Conservation (phyloP, 2,888 invertebrate genomes). For the Flabesymbios commensalis region DNA sequence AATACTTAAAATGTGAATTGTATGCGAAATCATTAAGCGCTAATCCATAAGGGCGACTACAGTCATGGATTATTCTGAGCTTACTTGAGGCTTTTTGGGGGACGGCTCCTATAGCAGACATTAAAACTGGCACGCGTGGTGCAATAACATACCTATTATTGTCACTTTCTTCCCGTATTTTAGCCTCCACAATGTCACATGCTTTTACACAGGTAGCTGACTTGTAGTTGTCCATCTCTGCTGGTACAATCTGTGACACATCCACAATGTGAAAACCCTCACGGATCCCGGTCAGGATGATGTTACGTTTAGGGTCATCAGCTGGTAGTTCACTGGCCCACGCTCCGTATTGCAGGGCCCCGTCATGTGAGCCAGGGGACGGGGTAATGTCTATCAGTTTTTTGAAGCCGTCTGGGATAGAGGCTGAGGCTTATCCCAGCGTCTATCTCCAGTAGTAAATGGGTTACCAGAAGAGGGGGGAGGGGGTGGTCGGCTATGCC, state of each 20-base stretch:
- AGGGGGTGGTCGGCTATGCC: too few relatives aligned
- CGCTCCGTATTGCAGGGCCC: too few relatives aligned
- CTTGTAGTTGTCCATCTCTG: not conserved
- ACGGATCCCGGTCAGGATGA: not conserved
- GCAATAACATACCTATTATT: not conserved
- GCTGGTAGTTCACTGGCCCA: too few relatives aligned
- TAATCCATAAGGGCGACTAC: not conserved
- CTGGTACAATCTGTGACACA: not conserved
- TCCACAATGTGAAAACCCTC: not conserved
- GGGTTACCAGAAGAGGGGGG: too few relatives aligned
- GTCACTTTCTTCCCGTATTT: not conserved
- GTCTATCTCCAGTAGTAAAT: too few relatives aligned
- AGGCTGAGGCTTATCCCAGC: too few relatives aligned
- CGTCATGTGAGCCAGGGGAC: too few relatives aligned
- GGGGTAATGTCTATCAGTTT: too few relatives aligned
- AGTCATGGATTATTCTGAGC: not conserved
- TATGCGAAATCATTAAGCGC: not conserved
- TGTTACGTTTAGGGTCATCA: not conserved
- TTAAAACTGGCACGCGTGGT: not conserved
- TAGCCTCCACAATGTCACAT: not conserved
- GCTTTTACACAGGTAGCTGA: not conserved
- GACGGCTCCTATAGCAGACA: not conserved
- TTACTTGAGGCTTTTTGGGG: not conserved
- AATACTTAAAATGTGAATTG: not conserved
- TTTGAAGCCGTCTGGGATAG: too few relatives aligned